Conservation (phyloP, 2,797 vertebrate genomes). For the Neopelma chrysocephalum region DNA sequence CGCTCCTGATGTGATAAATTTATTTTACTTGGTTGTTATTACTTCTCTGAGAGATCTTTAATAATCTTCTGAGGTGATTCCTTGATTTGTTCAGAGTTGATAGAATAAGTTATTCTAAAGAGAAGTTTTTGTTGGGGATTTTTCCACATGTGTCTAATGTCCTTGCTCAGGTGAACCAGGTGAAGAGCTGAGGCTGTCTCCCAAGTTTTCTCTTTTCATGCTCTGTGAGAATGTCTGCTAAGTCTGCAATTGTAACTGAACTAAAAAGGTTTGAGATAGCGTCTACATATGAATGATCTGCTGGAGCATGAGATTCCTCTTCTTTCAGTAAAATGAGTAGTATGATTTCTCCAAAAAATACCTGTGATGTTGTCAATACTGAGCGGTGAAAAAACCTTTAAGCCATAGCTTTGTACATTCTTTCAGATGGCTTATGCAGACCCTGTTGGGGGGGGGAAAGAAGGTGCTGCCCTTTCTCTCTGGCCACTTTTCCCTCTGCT, state of each 20-base stretch:
- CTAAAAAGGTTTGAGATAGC: neutral
- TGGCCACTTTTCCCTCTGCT: neutral
- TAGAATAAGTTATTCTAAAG: neutral
- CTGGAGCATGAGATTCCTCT: neutral
- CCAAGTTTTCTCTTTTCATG: neutral
- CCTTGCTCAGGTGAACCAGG: neutral
- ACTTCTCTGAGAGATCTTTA: neutral
- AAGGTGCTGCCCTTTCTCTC: neutral
- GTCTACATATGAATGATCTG: neutral
- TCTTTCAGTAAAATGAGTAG: neutral
- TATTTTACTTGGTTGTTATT: neutral
- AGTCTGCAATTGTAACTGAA: neutral
- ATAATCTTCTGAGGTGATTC: neutral
- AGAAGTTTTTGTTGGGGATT: neutral
- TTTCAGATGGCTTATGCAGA: neutral
- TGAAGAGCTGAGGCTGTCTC: neutral
- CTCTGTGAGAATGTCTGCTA: neutral
- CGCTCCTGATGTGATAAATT: neutral
- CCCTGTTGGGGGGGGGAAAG: fast-evolving
- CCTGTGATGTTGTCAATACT: neutral
- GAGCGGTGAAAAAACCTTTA: neutral
- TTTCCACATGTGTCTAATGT: neutral
- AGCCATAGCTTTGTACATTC: fast-evolving
- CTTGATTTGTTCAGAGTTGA: neutral
- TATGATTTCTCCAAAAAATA: neutral